Evolutionary conservation across 2,797 vertebrate species (phyloP).

Genomic region (Amazonetta brasiliensis): DNA sequence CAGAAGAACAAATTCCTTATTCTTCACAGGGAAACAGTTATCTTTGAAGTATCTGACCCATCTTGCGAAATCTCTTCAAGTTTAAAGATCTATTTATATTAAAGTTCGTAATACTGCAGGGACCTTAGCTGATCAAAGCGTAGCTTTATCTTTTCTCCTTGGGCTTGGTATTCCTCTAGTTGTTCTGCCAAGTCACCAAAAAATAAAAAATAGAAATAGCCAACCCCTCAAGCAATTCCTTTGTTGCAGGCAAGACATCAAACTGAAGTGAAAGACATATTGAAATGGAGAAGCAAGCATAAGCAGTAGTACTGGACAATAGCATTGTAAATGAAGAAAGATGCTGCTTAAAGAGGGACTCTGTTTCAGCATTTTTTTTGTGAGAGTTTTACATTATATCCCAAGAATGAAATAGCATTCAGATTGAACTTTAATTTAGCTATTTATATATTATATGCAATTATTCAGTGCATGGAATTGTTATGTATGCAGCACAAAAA

Average conservation of each 20-base stretch:
- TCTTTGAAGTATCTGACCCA: neutral
- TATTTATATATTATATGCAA: neutral
- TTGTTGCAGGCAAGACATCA: neutral
- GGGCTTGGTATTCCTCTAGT: neutral
- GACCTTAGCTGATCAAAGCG: neutral
- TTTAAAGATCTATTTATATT: neutral
- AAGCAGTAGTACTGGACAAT: neutral
- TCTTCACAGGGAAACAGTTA: neutral
- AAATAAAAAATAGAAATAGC: neutral
- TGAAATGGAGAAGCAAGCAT: neutral
- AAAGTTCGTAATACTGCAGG: neutral
- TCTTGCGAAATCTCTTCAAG: conserved; percentile 19
- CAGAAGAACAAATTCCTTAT: neutral
- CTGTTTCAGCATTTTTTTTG: neutral
- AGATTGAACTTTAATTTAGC: neutral
- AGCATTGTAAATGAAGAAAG: neutral
- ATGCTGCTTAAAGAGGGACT: neutral
- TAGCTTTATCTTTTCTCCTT: neutral
- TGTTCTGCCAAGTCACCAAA: neutral
- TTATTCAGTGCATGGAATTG: neutral
- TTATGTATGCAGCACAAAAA: neutral
- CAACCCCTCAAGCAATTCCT: neutral
- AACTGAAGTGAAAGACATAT: neutral
- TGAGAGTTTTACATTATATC: neutral
- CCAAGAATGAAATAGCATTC: neutral